These are phyloP conservation scores for Elymnias hypermnestra DNA, from an alignment of 1,140 invertebrate genomes.

Conservation along the genomic window DNA sequence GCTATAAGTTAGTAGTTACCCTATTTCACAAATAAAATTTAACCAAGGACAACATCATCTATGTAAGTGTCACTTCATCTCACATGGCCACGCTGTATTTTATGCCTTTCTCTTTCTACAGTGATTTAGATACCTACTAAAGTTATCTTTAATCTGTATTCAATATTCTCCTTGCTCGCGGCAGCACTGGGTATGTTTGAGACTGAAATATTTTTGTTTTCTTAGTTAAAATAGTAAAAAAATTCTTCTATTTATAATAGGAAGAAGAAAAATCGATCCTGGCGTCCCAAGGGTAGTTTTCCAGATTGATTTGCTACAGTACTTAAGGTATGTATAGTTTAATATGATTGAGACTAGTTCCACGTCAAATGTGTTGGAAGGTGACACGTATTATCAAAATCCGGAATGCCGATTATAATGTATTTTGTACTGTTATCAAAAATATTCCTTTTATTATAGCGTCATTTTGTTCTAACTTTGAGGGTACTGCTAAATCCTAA, in stretches of 20 bases:
- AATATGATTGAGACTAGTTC: conserved; percentile 53
- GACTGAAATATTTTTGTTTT: conserved; percentile 37
- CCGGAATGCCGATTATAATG: conserved; percentile 21
- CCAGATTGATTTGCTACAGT: conserved; percentile 69
- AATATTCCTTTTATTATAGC: too few relatives aligned
- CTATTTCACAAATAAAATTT: too few relatives aligned
- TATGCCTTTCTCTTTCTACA: too few relatives aligned
- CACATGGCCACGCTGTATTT: too few relatives aligned
- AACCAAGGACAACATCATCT: too few relatives aligned
- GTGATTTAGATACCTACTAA: too few relatives aligned
- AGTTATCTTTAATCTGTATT: too few relatives aligned
- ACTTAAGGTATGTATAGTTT: conserved; percentile 56
- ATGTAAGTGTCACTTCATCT: too few relatives aligned
- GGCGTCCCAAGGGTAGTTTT: conserved; percentile 58
- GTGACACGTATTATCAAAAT: conserved; percentile 73
- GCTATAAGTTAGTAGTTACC: too few relatives aligned
- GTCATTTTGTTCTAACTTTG: too few relatives aligned
- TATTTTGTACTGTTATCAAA: not conserved
- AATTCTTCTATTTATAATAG: conserved; percentile 45
- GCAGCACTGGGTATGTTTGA: conserved; percentile 57
- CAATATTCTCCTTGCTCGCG: conserved; percentile 47
- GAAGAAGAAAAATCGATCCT: conserved; percentile 54
- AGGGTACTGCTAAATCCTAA: too few relatives aligned
- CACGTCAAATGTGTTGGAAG: conserved; percentile 75
- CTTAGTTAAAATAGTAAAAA: conserved; percentile 29